Percentiles rank a stretch among this genome's conserved stretches.
phyloP scores from a whole-genome alignment of 1,140 invertebrate species.

The Drosophila sproati region DNA sequence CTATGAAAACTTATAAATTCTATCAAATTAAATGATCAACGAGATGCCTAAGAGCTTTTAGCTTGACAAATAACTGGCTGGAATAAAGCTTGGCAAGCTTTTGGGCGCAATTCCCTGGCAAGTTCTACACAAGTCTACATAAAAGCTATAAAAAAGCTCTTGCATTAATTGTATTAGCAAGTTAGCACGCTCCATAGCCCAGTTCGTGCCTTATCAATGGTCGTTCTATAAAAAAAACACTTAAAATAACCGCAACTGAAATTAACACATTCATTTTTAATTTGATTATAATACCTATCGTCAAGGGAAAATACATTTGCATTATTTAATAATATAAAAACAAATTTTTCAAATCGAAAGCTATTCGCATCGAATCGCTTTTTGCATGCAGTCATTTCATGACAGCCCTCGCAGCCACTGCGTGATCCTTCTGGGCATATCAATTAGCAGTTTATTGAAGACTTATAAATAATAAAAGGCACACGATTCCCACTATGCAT shows the following conservation, averaged over 20 bases:
- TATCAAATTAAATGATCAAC: not conserved
- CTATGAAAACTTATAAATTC: constrained; percentile 12
- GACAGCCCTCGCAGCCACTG: constrained; percentile 5
- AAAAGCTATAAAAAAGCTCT: constrained; percentile 30
- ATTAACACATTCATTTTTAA: constrained; percentile 18
- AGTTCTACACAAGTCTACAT: constrained; percentile 25
- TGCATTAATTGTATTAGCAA: constrained; percentile 17
- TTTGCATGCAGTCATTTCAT: constrained; percentile 43
- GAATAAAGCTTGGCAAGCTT: constrained; percentile 6
- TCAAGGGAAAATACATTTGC: not conserved
- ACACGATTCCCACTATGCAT: constrained; percentile 31
- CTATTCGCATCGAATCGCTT: constrained; percentile 19
- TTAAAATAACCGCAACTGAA: not conserved
- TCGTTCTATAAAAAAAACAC: not conserved
- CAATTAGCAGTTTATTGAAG: constrained; percentile 29
- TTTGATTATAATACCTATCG: not conserved
- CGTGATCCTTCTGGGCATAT: constrained; percentile 40
- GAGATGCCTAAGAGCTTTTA: constrained; percentile 4
- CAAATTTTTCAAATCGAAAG: constrained; percentile 4
- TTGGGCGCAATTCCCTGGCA: not conserved
- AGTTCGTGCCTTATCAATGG: constrained; percentile 26
- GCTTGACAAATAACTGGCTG: not conserved
- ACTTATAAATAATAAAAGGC: constrained; percentile 15
- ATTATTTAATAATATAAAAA: constrained; percentile 24
- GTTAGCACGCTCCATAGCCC: constrained; percentile 7